Base-by-base conservation (phyloP, 2,113 vertebrate genomes). In the Casuarius casuarius region DNA sequence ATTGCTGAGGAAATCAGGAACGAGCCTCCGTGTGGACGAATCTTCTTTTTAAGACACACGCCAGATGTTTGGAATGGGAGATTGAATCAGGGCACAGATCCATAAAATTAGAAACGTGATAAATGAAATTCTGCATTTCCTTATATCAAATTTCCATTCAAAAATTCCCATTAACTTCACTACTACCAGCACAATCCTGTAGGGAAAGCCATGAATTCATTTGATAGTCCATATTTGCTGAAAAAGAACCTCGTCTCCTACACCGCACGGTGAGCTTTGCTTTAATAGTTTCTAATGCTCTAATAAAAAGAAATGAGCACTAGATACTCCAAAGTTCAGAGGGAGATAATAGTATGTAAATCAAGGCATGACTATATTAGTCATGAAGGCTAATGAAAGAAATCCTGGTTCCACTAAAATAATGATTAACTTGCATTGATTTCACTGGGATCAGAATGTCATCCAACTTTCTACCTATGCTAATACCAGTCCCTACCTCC, bases 181-280 rank as follows among this genome's bases (percentile, higher is more conserved):
- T 33, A 28, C 18, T 26, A 35, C 33, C n/a, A 67, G 94, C 63
- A 54, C 42, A 75, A 40, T 74, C 94, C 79, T 89, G 48, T 22
- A 81, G 70, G 61, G 38, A 61, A 87, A 92, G 79, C 51, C 48
- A 42, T 75, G 65, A 94, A 94, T 95, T 90, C 85, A 93, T 90
- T 93, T 95, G 89, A 31, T 81, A 77, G 44, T 33, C 82, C 21
- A 7, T 77, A 88, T 86, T 70, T 95, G 75, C 90, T 90, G 92
- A 87, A 71, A 49, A 44, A 84, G 75, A 54, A 90, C 88, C 83
- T 92, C 96, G 86, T 81, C 90, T 97, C 88, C 79, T 52, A 23
- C 22, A 38, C 56, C 90, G 95, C 94, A 96, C 96, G 96, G 96
- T 95, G 94, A 96, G 94, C 26, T 94, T 92, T 81, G 88, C 83